Percentiles rank a stretch among this genome's conserved stretches.
Evolutionary conservation across 2,113 vertebrate genomes (phyloP).

Genomic region (Antechinus stuartii): DNA sequence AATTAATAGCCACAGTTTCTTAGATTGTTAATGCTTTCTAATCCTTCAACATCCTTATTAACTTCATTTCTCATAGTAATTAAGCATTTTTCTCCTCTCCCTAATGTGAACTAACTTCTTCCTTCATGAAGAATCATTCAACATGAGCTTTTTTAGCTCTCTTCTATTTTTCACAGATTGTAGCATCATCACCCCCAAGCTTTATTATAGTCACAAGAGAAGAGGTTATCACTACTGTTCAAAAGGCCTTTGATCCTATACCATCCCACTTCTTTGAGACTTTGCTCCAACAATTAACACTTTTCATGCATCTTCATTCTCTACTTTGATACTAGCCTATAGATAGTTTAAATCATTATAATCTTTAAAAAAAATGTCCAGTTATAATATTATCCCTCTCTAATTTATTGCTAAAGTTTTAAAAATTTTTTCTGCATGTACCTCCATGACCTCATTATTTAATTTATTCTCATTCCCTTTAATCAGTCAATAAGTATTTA

Average conservation of each 20-base stretch:
- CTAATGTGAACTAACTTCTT: not conserved
- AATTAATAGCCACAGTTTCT: conserved; percentile 7
- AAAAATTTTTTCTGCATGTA: not conserved
- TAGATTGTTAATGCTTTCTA: not conserved
- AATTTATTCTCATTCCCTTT: not conserved
- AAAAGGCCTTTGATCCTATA: not conserved
- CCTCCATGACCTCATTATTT: not conserved
- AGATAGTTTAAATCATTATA: not conserved
- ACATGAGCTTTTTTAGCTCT: not conserved
- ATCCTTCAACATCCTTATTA: not conserved
- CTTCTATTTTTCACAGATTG: not conserved
- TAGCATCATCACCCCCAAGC: not conserved
- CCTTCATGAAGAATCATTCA: not conserved
- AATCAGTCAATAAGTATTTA: not conserved
- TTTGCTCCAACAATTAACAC: not conserved
- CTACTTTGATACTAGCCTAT: not conserved
- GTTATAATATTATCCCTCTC: not conserved
- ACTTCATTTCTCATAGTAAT: not conserved
- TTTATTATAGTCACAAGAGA: not conserved
- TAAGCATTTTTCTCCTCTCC: not conserved
- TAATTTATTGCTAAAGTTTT: not conserved
- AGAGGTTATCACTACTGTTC: not conserved
- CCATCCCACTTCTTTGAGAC: not conserved
- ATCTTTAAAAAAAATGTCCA: not conserved
- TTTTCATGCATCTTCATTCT: not conserved